phyloP scores from a whole-genome alignment of 2,797 vertebrate species.

The Chelonia mydas region DNA sequence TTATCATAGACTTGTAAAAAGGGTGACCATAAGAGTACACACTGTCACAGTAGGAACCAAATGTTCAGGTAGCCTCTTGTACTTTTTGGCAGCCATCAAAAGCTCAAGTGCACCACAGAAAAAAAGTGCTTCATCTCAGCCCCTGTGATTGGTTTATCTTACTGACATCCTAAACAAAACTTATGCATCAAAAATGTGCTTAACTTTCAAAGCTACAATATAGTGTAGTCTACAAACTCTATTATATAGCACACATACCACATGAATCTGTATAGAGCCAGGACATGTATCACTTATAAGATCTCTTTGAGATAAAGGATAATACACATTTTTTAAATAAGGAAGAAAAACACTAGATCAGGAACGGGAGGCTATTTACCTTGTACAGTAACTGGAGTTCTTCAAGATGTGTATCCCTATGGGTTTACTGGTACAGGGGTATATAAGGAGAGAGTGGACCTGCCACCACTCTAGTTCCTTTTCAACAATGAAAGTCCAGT shows the following conservation, averaged over 20 bases:
- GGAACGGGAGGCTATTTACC: not conserved
- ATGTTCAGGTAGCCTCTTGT: constrained; percentile 33
- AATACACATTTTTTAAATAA: not conserved
- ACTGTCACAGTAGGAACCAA: constrained; percentile 28
- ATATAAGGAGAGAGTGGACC: no score
- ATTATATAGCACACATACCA: not conserved
- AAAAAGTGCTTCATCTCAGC: not conserved
- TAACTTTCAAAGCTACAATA: not conserved
- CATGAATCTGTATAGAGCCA: not conserved
- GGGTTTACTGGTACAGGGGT: no score
- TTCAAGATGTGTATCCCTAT: no score
- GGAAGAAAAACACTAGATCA: not conserved
- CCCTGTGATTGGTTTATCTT: not conserved
- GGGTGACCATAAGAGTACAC: no score
- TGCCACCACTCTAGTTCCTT: no score
- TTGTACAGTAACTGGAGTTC: no score
- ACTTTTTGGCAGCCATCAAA: not conserved
- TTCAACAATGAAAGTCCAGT: no score
- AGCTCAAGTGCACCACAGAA: not conserved
- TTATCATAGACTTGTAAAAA: no score
- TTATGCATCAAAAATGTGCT: not conserved
- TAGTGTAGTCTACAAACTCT: not conserved
- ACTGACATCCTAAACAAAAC: not conserved
- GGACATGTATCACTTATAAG: not conserved
- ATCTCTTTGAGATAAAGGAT: not conserved